phyloP scores from a whole-genome alignment of 2,888 invertebrate genomes.

The Scaptomyza polygonia region DNA sequence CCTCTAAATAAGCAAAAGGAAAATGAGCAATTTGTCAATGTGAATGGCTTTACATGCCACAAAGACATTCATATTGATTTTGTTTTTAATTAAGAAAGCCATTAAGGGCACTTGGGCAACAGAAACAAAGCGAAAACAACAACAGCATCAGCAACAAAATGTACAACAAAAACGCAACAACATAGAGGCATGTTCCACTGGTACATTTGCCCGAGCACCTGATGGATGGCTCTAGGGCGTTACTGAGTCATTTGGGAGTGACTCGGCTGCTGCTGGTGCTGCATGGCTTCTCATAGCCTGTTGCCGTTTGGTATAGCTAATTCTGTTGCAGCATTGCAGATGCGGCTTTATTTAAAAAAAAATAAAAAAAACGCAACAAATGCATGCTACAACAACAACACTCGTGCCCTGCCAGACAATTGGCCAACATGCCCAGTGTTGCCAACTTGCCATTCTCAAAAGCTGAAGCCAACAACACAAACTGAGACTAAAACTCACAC shows the following conservation, averaged over 20 bases:
- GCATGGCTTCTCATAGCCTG: conserved; percentile 17
- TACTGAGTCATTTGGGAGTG: conserved; percentile 47
- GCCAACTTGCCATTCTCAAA: conserved; percentile 34
- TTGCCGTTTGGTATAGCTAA: conserved; percentile 15
- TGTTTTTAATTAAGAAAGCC: conserved; percentile 80
- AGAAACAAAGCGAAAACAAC: conserved; percentile 3
- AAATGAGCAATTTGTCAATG: conserved; percentile 38
- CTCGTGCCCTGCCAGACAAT: conserved; percentile 65
- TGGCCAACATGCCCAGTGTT: conserved; percentile 59
- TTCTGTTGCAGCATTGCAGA: conserved; percentile 47
- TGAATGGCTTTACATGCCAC: conserved; percentile 24
- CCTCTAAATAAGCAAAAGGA: conserved; percentile 13
- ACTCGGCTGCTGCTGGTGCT: conserved; percentile 30
- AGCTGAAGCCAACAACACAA: conserved; percentile 10
- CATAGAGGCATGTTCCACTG: conserved; percentile 39
- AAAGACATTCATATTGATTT: conserved; percentile 65
- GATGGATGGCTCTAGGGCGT: conserved; percentile 64
- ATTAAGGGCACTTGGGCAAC: conserved; percentile 67
- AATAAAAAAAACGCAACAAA: conserved; percentile 65
- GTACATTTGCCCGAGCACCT: conserved; percentile 47
- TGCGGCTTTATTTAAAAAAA: conserved; percentile 74
- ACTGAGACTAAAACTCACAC: conserved; percentile 1
- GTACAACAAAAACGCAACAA: conserved; percentile 11
- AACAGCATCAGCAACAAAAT: background rate
- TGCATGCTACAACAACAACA: conserved; percentile 34